Conservation (phyloP, 2,797 vertebrate genomes). For the Salarias fasciatus region DNA sequence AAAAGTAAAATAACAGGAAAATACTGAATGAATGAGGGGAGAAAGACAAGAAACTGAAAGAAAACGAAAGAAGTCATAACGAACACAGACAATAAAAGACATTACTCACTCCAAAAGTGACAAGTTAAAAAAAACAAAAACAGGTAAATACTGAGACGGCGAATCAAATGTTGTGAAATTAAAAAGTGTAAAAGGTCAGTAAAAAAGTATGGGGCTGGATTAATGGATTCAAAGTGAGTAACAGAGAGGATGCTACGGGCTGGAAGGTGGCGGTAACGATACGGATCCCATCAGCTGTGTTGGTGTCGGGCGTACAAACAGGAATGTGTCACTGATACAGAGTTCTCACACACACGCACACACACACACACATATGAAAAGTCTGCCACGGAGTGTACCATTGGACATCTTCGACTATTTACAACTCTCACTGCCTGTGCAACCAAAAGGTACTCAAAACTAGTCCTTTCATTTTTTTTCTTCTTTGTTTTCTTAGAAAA, state of each 20-base stretch:
- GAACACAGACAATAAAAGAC: too few species aligned
- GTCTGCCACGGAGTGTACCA: slow-evolving; percentile 67
- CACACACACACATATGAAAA: slow-evolving; percentile 67
- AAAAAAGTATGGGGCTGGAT: slow-evolving; percentile 54
- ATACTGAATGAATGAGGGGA: slow-evolving; percentile 47
- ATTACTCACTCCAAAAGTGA: slow-evolving; percentile 30
- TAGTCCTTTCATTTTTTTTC: slow-evolving; percentile 40
- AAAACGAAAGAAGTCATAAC: too few species aligned
- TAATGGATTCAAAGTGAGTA: slow-evolving; percentile 44
- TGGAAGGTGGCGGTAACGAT: slow-evolving; percentile 55
- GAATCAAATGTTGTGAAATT: too few species aligned
- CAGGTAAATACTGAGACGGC: slow-evolving; percentile 2
- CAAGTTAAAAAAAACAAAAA: slow-evolving; percentile 26
- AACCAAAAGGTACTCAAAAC: slow-evolving; percentile 74
- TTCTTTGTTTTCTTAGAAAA: slow-evolving; percentile 78
- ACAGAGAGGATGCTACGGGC: slow-evolving; percentile 50
- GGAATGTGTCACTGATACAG: slow-evolving; percentile 71
- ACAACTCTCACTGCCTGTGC: slow-evolving; percentile 75
- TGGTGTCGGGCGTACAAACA: slow-evolving; percentile 67
- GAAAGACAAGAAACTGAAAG: neutral
- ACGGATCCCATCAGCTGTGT: slow-evolving; percentile 51
- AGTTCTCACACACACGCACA: slow-evolving; percentile 42
- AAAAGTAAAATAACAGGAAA: slow-evolving; percentile 60
- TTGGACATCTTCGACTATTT: slow-evolving; percentile 71
- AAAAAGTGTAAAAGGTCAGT: slow-evolving; percentile 21